phyloP scores from a whole-genome alignment of 2,888 invertebrate species.

The Leuctra nigra region DNA sequence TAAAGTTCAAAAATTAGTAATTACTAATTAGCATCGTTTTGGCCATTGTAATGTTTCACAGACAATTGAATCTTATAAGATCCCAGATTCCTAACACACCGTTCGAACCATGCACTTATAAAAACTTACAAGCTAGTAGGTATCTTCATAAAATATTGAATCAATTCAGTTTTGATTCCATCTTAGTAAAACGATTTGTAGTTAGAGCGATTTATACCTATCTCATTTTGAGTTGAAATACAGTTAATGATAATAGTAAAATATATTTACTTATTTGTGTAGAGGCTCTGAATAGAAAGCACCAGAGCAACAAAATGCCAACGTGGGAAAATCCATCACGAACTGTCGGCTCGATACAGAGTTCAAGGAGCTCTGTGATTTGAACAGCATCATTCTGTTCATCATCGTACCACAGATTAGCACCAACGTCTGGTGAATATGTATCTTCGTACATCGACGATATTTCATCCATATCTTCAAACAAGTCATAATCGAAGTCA shows the following conservation, averaged over 20 bases:
- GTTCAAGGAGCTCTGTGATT: slow-evolving; percentile 32
- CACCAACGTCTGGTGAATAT: slow-evolving; percentile 26
- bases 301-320: slow-evolving; percentile 33
- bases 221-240: too few relatives aligned
- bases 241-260: too few relatives aligned
- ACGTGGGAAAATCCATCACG: slow-evolving; percentile 34
- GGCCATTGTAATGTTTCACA: too few relatives aligned
- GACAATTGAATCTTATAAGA: too few relatives aligned
- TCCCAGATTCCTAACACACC: too few relatives aligned
- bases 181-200: too few relatives aligned
- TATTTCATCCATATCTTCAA: slow-evolving; percentile 30
- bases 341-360: slow-evolving; percentile 35
- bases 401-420: slow-evolving; percentile 29
- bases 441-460: slow-evolving; percentile 29
- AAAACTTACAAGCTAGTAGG: too few relatives aligned
- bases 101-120: too few relatives aligned
- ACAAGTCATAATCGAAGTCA: slow-evolving; percentile 30
- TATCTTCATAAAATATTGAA: too few relatives aligned
- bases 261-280: slow-evolving; percentile 35
- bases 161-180: not conserved
- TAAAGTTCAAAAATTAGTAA: too few relatives aligned
- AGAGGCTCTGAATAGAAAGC: slow-evolving; percentile 33
- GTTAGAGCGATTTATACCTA: too few relatives aligned
- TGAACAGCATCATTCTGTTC: slow-evolving; percentile 29
- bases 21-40: too few relatives aligned